Conservation (phyloP, 2,113 vertebrate genomes). For the Recurvirostra avosetta region DNA sequence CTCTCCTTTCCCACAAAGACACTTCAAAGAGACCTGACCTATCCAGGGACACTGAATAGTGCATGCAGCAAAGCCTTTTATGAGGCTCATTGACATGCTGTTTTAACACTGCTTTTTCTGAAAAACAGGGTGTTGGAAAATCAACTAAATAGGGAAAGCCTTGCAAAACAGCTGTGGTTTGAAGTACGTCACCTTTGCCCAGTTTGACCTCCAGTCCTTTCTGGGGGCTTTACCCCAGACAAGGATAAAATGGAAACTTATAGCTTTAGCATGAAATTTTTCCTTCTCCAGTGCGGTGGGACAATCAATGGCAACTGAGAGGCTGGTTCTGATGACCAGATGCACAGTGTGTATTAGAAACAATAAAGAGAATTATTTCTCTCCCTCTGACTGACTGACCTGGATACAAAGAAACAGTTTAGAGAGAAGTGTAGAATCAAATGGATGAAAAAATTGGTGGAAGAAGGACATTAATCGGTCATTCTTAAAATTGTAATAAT, state of each 20-base stretch:
- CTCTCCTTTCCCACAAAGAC: neutral
- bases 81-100: neutral
- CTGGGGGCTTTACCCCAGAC: neutral
- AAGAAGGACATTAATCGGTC: neutral
- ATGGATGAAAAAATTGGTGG: neutral
- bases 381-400: neutral
- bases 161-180: neutral
- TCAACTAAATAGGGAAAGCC: neutral
- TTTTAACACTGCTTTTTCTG: neutral
- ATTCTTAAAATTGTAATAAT: neutral
- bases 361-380: neutral
- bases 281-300: neutral
- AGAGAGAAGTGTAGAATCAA: neutral
- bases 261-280: neutral
- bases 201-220: neutral
- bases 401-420: neutral
- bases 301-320: neutral
- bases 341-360: neutral
- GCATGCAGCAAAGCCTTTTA: neutral
- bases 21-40: neutral
- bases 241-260: neutral
- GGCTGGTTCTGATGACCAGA: neutral
- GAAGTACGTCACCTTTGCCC: neutral
- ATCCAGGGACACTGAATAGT: neutral
- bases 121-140: neutral